Conservation (phyloP, 2,888 invertebrate species). For the Athalia cordata region DNA sequence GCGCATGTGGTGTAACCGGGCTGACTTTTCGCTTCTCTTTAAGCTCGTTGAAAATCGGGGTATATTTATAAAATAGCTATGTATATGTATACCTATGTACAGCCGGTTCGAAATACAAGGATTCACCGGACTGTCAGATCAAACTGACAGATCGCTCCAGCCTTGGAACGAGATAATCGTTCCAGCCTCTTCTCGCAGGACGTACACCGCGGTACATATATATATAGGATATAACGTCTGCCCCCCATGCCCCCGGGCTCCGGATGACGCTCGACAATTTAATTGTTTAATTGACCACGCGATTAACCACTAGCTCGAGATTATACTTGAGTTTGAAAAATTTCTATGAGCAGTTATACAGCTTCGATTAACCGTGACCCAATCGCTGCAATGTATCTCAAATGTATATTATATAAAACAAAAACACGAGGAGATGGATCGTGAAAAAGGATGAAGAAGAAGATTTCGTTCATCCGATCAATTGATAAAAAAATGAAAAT, state of each 20-base stretch:
- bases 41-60: too few species aligned
- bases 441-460: too few species aligned
- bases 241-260: slow-evolving; percentile 41
- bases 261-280: slow-evolving; percentile 57
- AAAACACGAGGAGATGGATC: too few species aligned
- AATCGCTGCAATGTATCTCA: too few species aligned
- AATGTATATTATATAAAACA: too few species aligned
- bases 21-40: too few species aligned
- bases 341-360: background rate
- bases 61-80: too few species aligned
- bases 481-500: too few species aligned
- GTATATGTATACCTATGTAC: background rate
- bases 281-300: slow-evolving; percentile 63
- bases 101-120: slow-evolving; percentile 9
- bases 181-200: slow-evolving; percentile 33
- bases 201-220: slow-evolving; percentile 6
- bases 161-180: slow-evolving; percentile 42
- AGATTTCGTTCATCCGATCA: too few species aligned
- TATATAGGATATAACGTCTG: too few species aligned
- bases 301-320: slow-evolving; percentile 12
- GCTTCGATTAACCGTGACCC: too few species aligned
- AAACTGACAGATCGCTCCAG: slow-evolving; percentile 40
- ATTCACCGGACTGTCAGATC: slow-evolving; percentile 29
- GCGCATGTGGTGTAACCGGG: too few species aligned
- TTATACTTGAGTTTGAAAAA: background rate